Conservation (phyloP, 1,140 invertebrate genomes). For the Drepana arcuata region DNA sequence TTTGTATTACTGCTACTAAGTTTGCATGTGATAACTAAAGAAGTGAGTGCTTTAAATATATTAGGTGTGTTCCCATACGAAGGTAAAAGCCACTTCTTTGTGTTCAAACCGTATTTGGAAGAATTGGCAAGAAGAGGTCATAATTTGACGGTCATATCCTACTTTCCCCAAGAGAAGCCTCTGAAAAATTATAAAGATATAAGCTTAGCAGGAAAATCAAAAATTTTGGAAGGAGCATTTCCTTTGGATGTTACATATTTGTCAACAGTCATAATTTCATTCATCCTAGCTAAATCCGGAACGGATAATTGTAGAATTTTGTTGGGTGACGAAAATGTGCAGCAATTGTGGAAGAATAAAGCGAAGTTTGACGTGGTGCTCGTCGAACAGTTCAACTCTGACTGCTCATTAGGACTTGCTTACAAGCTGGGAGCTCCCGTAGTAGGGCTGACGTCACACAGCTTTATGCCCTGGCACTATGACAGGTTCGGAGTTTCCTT, state of each 20-base stretch:
- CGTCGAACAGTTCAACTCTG: constrained; percentile 78
- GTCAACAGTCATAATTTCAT: constrained; percentile 18
- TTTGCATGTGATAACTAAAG: no score
- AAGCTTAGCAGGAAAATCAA: constrained; percentile 43
- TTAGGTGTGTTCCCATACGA: constrained; percentile 78
- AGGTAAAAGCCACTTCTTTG: constrained; percentile 81
- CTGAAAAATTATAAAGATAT: constrained; percentile 75
- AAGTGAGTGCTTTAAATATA: constrained; percentile 58
- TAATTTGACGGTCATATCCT: constrained; percentile 80
- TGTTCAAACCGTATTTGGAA: constrained; percentile 76
- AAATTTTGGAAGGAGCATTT: constrained; percentile 30
- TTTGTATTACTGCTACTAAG: no score
- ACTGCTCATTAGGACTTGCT: constrained; percentile 77
- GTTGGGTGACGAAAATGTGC: constrained; percentile 53
- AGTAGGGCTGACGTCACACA: constrained; percentile 72
- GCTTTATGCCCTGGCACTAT: constrained; percentile 74
- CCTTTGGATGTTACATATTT: constrained; percentile 32
- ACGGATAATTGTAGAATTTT: constrained; percentile 45
- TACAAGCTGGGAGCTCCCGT: constrained; percentile 76
- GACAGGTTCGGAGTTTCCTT: constrained; percentile 70
- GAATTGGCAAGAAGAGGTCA: constrained; percentile 78
- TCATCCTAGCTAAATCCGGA: constrained; percentile 20
- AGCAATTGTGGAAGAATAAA: constrained; percentile 48
- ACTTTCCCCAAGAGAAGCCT: constrained; percentile 72
- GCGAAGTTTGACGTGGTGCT: constrained; percentile 78